Conservation (phyloP, 1,140 invertebrate species). For the Bombyx mori region ASM3026992v2 NC_085108.1:5442001-5442500, state of each 20-base stretch:
- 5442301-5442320: slow-evolving; percentile 13
- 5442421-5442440: slow-evolving; percentile 4
- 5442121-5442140: slow-evolving; percentile 20
- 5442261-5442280: slow-evolving; percentile 43
- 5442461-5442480: slow-evolving; percentile 37
- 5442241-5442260: slow-evolving; percentile 39
- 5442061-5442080: slow-evolving; percentile 17
- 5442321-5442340: slow-evolving; percentile 37
- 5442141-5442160: slow-evolving; percentile 13
- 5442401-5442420: slow-evolving; percentile 16
- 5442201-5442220: slow-evolving; percentile 47
- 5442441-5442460: slow-evolving; percentile 11
- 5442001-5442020: slow-evolving; percentile 38
- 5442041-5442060: slow-evolving; percentile 20
- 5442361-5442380: slow-evolving; percentile 36
- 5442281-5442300: slow-evolving; percentile 36
- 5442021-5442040: slow-evolving; percentile 18
- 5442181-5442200: slow-evolving; percentile 56
- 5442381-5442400: slow-evolving; percentile 29
- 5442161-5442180: slow-evolving; percentile 16
- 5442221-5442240: slow-evolving; percentile 18
- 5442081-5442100: slow-evolving; percentile 22
- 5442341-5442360: slow-evolving; percentile 36
- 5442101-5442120: slow-evolving; percentile 18
- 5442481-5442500: slow-evolving; percentile 52